Percentiles rank a stretch among this genome's conserved stretches.
These are phyloP conservation scores for Drosophila biarmipes DNA, from an alignment of 1,140 invertebrate species.

Conservation along the genomic window DNA sequence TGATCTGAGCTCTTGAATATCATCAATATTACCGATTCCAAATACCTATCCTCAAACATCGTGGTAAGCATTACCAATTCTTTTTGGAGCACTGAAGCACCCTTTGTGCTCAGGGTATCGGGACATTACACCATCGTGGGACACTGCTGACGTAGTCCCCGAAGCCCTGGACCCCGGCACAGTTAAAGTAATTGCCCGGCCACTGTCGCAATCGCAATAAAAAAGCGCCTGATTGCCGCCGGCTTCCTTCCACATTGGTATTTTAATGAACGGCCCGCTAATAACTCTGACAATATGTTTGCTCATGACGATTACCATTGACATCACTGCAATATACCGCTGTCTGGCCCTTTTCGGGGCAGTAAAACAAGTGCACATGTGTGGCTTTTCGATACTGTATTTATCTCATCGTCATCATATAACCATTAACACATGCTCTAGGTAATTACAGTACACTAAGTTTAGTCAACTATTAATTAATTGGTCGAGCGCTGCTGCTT, in stretches of 20 bases:
- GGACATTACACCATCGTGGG: slow-evolving; percentile 9
- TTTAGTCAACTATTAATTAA: slow-evolving; percentile 80
- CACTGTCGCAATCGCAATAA: slow-evolving; percentile 47
- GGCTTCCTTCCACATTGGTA: slow-evolving; percentile 17
- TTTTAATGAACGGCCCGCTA: slow-evolving; percentile 47
- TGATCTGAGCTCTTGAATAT: no score
- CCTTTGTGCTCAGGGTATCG: not conserved
- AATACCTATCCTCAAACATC: no score
- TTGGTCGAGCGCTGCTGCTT: slow-evolving; percentile 76
- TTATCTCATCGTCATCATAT: slow-evolving; percentile 69
- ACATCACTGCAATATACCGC: slow-evolving; percentile 42
- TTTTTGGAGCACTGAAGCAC: not conserved
- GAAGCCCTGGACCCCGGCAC: slow-evolving; percentile 20
- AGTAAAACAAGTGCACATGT: slow-evolving; percentile 26
- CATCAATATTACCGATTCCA: not conserved
- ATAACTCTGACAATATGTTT: slow-evolving; percentile 59
- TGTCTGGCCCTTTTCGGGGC: slow-evolving; percentile 8
- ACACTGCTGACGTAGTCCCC: slow-evolving; percentile 44
- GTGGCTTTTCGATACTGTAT: slow-evolving; percentile 74
- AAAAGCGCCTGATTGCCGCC: slow-evolving; percentile 44
- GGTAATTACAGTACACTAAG: slow-evolving; percentile 74
- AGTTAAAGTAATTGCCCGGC: slow-evolving; percentile 74
- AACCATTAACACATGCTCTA: slow-evolving; percentile 80
- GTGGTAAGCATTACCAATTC: not conserved
- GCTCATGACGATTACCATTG: slow-evolving; percentile 62